phyloP scores from a whole-genome alignment of 2,888 invertebrate genomes.

The Cantharis rustica region DNA sequence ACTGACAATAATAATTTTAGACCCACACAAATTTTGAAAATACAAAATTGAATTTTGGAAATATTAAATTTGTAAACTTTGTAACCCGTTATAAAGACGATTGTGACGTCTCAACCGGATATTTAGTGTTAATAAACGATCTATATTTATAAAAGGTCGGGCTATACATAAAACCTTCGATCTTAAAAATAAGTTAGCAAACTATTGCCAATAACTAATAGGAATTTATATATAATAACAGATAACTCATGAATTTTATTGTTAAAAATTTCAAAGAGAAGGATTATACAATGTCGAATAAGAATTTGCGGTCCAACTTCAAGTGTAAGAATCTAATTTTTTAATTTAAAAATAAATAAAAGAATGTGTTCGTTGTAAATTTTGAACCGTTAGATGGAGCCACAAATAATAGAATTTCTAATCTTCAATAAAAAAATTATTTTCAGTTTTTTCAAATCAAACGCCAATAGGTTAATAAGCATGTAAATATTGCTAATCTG shows the following conservation, averaged over 20 bases:
- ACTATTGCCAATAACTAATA: constrained; percentile 19
- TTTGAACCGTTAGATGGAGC: neutral
- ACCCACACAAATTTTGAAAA: neutral
- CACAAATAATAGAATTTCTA: neutral
- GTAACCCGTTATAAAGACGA: neutral
- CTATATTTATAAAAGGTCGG: constrained; percentile 25
- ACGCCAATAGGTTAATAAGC: neutral
- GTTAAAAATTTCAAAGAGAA: neutral
- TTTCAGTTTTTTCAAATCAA: neutral
- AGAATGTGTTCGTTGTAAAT: neutral
- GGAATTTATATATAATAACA: neutral
- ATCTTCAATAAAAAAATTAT: neutral
- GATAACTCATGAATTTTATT: neutral
- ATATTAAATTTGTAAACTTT: neutral
- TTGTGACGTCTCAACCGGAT: constrained; percentile 20
- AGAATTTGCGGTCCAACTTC: neutral
- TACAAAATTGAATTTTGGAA: neutral
- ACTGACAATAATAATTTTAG: neutral
- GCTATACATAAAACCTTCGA: constrained; percentile 23
- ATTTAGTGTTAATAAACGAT: constrained; percentile 20
- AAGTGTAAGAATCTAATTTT: neutral
- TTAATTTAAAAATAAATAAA: neutral
- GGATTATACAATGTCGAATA: neutral
- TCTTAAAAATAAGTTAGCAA: constrained; percentile 20
- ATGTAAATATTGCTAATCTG: neutral